These are phyloP conservation scores for Xiphydria camelus DNA, from an alignment of 2,888 invertebrate species.

Conservation along the genomic window DNA sequence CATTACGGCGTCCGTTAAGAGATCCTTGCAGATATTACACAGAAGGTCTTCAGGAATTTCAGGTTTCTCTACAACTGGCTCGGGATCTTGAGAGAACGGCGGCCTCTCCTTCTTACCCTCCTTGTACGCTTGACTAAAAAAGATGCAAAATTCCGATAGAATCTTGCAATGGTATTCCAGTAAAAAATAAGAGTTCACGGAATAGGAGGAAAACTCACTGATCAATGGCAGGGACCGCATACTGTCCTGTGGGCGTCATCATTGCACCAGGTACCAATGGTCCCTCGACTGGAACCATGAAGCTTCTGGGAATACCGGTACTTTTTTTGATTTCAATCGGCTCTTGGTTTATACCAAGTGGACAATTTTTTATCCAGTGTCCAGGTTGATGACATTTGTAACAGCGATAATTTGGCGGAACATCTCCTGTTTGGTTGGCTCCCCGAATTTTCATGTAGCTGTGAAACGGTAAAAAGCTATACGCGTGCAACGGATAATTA, in stretches of 20 bases:
- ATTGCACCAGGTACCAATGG: slow-evolving; percentile 88
- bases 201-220: slow-evolving; percentile 75
- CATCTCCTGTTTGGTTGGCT: slow-evolving; percentile 85
- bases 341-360: slow-evolving; percentile 68
- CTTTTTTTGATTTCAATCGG: slow-evolving; percentile 85
- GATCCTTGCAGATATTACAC: slow-evolving; percentile 90
- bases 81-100: slow-evolving; percentile 64
- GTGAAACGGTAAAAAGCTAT: slow-evolving; percentile 48
- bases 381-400: slow-evolving; percentile 93
- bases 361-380: slow-evolving; percentile 98
- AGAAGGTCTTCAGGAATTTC: slow-evolving; percentile 89
- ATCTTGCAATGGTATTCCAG: slow-evolving; percentile 4
- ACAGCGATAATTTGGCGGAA: slow-evolving; percentile 91
- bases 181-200: slow-evolving; percentile 4
- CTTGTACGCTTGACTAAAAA: slow-evolving; percentile 81
- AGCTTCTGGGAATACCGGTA: slow-evolving; percentile 96
- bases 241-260: slow-evolving; percentile 85
- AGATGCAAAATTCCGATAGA: slow-evolving; percentile 36
- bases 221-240: slow-evolving; percentile 86
- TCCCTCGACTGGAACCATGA: slow-evolving; percentile 91
- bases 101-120: slow-evolving; percentile 72
- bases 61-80: slow-evolving; percentile 62
- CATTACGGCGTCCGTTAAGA: slow-evolving; percentile 94
- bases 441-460: slow-evolving; percentile 90
- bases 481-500: too few species aligned